These are phyloP conservation scores for Pollenia angustigena DNA, from an alignment of 2,888 invertebrate species.

Conservation along the genomic window DNA sequence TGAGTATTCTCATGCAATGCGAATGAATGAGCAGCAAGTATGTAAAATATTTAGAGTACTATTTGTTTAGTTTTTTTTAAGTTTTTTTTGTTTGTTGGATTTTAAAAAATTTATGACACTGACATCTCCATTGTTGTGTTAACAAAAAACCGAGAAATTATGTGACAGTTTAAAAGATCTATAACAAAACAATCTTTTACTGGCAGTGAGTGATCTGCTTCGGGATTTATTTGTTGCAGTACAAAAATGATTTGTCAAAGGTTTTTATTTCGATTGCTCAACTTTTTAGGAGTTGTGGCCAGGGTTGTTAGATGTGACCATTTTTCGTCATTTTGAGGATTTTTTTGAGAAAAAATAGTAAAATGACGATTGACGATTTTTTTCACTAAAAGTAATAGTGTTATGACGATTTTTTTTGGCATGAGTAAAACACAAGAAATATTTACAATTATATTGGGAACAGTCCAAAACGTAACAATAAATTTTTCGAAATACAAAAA, in stretches of 20 bases:
- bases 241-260: slow-evolving; percentile 43
- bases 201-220: slow-evolving; percentile 35
- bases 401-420: too few species aligned
- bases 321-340: too few species aligned
- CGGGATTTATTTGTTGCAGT: slow-evolving; percentile 28
- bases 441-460: too few species aligned
- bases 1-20: slow-evolving; percentile 19
- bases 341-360: too few species aligned
- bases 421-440: too few species aligned
- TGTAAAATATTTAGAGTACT: slow-evolving; percentile 54
- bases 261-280: slow-evolving; percentile 15
- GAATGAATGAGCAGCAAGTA: slow-evolving; percentile 48
- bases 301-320: too few species aligned
- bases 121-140: slow-evolving; percentile 48
- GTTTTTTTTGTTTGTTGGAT: background rate
- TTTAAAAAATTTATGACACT: slow-evolving; percentile 59
- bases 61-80: slow-evolving; percentile 19
- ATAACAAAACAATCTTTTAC: background rate
- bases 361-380: too few species aligned
- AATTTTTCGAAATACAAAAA: too few species aligned
- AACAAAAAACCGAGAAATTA: slow-evolving; percentile 25
- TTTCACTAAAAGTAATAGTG: too few species aligned
- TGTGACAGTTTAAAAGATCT: slow-evolving; percentile 47
- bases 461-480: too few species aligned
- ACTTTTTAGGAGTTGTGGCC: background rate